These are phyloP conservation scores for Cairina moschata DNA, from an alignment of 2,113 vertebrate genomes.

Conservation along the genomic window DNA sequence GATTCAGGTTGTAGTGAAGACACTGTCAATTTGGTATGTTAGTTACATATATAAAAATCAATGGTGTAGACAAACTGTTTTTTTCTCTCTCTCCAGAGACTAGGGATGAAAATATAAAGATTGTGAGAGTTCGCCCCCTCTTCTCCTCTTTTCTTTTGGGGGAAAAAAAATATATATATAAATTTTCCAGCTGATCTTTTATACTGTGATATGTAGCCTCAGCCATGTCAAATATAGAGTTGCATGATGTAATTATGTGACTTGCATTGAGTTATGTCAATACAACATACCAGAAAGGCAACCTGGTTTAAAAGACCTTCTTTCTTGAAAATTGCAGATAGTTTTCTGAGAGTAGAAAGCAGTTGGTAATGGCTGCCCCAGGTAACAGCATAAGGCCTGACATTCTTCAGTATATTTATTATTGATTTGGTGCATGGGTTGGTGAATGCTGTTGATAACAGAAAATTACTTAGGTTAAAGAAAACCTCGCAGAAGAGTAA, in stretches of 20 bases:
- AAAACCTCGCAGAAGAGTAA: not conserved
- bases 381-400: not conserved
- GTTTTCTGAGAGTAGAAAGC: constrained; percentile 2
- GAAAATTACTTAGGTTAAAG: constrained; percentile 9
- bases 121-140: too few relatives aligned
- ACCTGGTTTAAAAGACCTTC: constrained; percentile 1
- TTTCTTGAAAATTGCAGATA: constrained; percentile 60
- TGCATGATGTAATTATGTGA: constrained; percentile 52
- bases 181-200: constrained; percentile 71
- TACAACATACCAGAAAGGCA: constrained; percentile 40
- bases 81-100: not conserved
- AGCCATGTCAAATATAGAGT: constrained; percentile 65
- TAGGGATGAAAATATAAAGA: constrained; percentile 45
- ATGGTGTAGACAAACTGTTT: not conserved
- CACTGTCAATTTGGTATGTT: not conserved
- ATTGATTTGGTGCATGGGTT: constrained; percentile 16
- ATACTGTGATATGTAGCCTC: constrained; percentile 57
- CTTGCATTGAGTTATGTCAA: constrained; percentile 64
- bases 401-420: constrained; percentile 43
- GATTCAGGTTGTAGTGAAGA: not conserved
- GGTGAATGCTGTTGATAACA: constrained; percentile 24
- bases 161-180: not conserved
- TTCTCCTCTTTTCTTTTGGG: not conserved
- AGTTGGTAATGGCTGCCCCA: constrained; percentile 20
- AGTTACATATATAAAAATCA: not conserved